Percentiles rank a stretch among this genome's conserved stretches.
Conservation (phyloP, 2,888 invertebrate genomes). For the Scaptomyza flava region DNA sequence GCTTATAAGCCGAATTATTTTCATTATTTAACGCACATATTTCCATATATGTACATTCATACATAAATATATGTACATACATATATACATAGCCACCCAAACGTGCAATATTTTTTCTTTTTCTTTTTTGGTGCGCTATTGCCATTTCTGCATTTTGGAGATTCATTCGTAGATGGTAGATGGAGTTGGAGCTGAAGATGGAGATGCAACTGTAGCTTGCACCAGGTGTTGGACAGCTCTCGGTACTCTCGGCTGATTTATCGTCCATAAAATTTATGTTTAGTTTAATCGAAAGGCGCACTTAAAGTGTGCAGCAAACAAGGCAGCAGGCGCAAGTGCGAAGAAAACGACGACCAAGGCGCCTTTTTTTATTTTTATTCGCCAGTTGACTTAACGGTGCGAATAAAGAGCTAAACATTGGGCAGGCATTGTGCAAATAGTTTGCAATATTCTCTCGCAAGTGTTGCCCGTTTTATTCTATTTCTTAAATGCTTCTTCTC, state of each 20-base stretch:
- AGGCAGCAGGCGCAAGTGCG: constrained; percentile 1
- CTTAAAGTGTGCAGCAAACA: constrained; percentile 44
- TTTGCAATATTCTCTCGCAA: constrained; percentile 8
- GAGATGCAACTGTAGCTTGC: constrained; percentile 21
- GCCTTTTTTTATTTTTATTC: background rate
- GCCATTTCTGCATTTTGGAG: constrained; percentile 6
- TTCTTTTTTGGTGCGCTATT: background rate
- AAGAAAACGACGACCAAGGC: background rate
- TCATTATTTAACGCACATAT: no score
- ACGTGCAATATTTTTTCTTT: background rate
- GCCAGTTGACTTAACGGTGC: constrained; percentile 10
- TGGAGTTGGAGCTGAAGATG: background rate
- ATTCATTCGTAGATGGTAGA: constrained; percentile 6
- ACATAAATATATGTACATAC: background rate
- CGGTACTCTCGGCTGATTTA: constrained; percentile 66
- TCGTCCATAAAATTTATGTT: constrained; percentile 78
- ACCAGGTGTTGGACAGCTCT: constrained; percentile 65
- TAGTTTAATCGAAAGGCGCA: constrained; percentile 80
- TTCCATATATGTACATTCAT: background rate
- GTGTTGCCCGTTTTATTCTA: constrained; percentile 53
- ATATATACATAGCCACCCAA: background rate
- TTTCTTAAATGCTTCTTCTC: constrained; percentile 22
- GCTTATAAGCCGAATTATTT: background rate
- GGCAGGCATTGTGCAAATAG: constrained; percentile 7
- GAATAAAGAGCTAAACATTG: constrained; percentile 10